A percentile compares a stretch with the other conserved stretches of the same genome.
Evolutionary conservation across 2,888 invertebrate species (phyloP).

Genomic region (Lamellibrachia satsuma): DNA sequence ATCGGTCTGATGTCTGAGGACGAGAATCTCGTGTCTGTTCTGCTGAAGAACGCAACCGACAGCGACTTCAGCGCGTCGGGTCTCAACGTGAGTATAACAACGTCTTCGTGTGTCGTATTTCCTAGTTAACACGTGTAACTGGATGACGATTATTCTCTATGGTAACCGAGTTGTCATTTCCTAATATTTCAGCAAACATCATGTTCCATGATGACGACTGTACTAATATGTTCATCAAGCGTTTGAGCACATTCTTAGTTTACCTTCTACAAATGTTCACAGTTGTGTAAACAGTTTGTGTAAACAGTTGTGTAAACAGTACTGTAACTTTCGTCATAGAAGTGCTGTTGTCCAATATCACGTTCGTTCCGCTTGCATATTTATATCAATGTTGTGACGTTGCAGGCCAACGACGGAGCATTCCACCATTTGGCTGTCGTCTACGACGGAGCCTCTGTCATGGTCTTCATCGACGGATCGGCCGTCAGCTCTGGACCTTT

Average conservation of each 20-base stretch:
- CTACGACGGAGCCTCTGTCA: slow-evolving; percentile 18
- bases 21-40: neutral
- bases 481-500: neutral
- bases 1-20: slow-evolving; percentile 5
- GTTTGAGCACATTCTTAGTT: too few relatives aligned
- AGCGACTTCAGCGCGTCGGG: neutral
- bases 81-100: neutral
- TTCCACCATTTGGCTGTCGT: slow-evolving; percentile 18
- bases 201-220: too few relatives aligned
- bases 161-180: too few relatives aligned
- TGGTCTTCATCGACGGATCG: neutral
- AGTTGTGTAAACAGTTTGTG: neutral
- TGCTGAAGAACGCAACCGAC: neutral
- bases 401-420: neutral
- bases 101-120: neutral
- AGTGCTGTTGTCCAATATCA: neutral
- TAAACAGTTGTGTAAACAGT: neutral
- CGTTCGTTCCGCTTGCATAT: neutral
- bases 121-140: too few relatives aligned
- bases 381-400: neutral
- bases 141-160: too few relatives aligned
- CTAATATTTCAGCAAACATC: too few relatives aligned
- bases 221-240: too few relatives aligned
- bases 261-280: too few relatives aligned
- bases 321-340: neutral